Percentiles rank a stretch among this genome's conserved stretches.
These are phyloP conservation scores for Scrobipalpa atriplicella DNA, from an alignment of 2,888 invertebrate genomes.

Conservation along the genomic window DNA sequence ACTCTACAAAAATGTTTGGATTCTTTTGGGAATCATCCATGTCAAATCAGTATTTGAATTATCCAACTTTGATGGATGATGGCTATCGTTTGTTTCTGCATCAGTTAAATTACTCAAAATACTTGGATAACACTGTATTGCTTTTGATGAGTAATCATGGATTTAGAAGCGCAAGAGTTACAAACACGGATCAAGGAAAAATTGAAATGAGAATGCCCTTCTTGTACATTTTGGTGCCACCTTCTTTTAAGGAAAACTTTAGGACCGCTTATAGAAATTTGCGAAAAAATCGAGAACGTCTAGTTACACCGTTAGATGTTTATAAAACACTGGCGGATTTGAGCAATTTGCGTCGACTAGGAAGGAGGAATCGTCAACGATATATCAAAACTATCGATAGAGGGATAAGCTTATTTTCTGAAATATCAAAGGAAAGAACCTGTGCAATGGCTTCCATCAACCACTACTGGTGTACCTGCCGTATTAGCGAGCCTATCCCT, in stretches of 20 bases:
- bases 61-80: slow-evolving; percentile 86
- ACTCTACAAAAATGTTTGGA: slow-evolving; percentile 83
- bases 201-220: slow-evolving; percentile 93
- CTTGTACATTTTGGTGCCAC: slow-evolving; percentile 86
- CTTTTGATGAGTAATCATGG: slow-evolving; percentile 93
- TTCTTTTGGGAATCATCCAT: slow-evolving; percentile 90
- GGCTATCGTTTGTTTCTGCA: slow-evolving; percentile 80
- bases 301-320: slow-evolving; percentile 88
- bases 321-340: slow-evolving; percentile 88
- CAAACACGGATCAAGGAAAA: slow-evolving; percentile 86
- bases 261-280: slow-evolving; percentile 83
- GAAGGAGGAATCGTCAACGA: slow-evolving; percentile 42
- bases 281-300: slow-evolving; percentile 81
- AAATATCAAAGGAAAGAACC: slow-evolving; percentile 76
- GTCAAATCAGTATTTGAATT: slow-evolving; percentile 90
- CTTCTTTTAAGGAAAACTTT: slow-evolving; percentile 84
- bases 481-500: neutral
- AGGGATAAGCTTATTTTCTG: slow-evolving; percentile 88
- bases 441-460: neutral
- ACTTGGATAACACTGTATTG: slow-evolving; percentile 84
- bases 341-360: slow-evolving; percentile 61
- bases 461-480: neutral
- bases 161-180: slow-evolving; percentile 85
- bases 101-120: slow-evolving; percentile 63
- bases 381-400: slow-evolving; percentile 72